Base-by-base conservation (phyloP, 2,797 vertebrate genomes). In the Myripristis jacobus region DNA sequence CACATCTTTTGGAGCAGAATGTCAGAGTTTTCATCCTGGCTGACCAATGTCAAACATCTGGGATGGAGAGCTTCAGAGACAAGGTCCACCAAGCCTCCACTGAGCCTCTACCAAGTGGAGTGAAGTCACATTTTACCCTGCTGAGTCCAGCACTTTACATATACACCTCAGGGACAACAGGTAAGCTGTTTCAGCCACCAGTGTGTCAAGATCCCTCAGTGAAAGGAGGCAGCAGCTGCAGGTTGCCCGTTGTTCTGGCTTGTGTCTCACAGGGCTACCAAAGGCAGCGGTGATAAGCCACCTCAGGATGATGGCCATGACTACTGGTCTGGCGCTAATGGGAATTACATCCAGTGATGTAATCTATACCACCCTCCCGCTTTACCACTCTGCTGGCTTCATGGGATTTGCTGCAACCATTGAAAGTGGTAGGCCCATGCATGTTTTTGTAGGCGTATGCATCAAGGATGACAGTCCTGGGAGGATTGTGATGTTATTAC, bases 161-260 rank as follows among this genome's bases (percentile, higher is more conserved):
- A 47, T 97, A 95, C 86, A 97, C 96, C 24, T 97, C 96, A n/a
- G 96, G 96, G 52, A 97, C 96, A 43, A 97, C 96, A 92, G 96
- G 96, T 97, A 87, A 80, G 11, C 13, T n/a, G 1, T 34, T 53
- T 31, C 21, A 25, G 36, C 5, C 22, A 38, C 36, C 8, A 4
- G 53, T 27, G 11, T 57, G 41, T 11, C 36, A n/a, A 0, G 3
- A 46, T 25, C n/a, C 6, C 25, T 29, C 46, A 25, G 2, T 19
- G 0, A 27, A 46, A 5, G 2, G 7, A 29, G n/a, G n/a, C n/a
- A n/a, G n/a, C n/a, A 41, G 52, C 11, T 0, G 21, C 0, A 34
- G 9, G 29, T 1, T 1, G 18, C 3, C 9, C 25, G 6, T 18
- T 48, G 6, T 0, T 73, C 6, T 64, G 48, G 15, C 16, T 2